phyloP scores from a whole-genome alignment of 2,797 vertebrate species.

The Limnodromus scolopaceus region DNA sequence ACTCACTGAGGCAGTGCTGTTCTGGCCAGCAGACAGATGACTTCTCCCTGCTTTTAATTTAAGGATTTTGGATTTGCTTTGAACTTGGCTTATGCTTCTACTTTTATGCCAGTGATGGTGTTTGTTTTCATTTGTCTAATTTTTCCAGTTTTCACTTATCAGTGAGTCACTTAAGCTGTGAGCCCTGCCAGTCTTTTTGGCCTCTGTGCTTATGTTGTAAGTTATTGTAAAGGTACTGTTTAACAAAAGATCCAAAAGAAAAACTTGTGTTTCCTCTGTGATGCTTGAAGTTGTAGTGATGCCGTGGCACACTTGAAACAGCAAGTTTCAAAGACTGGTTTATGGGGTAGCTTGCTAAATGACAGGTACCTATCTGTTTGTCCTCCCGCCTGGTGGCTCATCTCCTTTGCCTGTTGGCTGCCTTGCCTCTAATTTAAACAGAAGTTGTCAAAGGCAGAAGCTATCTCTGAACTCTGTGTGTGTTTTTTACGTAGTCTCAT shows the following conservation, averaged over 20 bases:
- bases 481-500: background rate
- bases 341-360: background rate
- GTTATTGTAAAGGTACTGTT: background rate
- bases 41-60: background rate
- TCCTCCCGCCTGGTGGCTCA: background rate
- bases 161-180: background rate
- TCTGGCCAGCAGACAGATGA: background rate
- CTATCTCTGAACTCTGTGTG: background rate
- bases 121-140: background rate
- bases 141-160: background rate
- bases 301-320: accelerated
- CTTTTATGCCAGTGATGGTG: accelerated
- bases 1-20: background rate
- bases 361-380: background rate
- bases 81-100: background rate
- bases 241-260: background rate
- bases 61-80: background rate
- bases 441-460: background rate
- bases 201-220: background rate
- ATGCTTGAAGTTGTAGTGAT: background rate
- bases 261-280: background rate
- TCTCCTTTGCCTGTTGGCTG: background rate
- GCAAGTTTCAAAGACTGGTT: background rate
- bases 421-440: background rate
- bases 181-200: background rate